Percentiles rank a stretch among this genome's conserved stretches.
phyloP scores from a whole-genome alignment of 2,797 vertebrate species.

The Rhabdomys pumilio region DNA sequence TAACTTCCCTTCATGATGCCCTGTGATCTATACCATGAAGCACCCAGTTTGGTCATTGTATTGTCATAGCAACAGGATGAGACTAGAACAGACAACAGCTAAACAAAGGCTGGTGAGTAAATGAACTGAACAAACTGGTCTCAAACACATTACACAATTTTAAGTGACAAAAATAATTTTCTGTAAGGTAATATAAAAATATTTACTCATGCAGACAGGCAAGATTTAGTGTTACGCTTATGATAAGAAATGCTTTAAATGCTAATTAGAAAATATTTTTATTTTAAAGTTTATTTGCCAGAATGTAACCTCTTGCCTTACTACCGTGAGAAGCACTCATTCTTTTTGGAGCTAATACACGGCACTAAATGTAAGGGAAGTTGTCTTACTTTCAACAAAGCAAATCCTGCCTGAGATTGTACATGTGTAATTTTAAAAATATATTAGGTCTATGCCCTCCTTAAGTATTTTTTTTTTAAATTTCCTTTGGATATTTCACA shows the following conservation, averaged over 20 bases:
- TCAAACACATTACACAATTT: neutral
- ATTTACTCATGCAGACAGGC: neutral
- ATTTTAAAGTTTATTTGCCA: neutral
- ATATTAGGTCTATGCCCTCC: neutral
- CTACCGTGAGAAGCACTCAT: slow-evolving; percentile 8
- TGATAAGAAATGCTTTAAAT: slow-evolving; percentile 22
- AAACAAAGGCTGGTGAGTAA: neutral
- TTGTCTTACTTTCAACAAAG: neutral
- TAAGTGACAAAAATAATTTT: slow-evolving; percentile 20
- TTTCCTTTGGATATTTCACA: neutral
- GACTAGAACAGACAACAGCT: neutral
- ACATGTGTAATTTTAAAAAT: neutral
- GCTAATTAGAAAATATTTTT: slow-evolving; percentile 39
- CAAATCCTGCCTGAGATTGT: neutral
- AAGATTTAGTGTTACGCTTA: slow-evolving; percentile 3
- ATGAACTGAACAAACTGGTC: neutral
- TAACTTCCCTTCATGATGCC: neutral
- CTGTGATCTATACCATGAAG: neutral
- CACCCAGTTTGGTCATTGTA: neutral
- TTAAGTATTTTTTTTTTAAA: slow-evolving; percentile 4
- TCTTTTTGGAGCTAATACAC: neutral
- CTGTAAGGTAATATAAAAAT: slow-evolving; percentile 2
- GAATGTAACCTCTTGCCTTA: neutral
- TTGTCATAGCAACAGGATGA: neutral
- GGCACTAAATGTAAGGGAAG: neutral